Conservation (phyloP, 2,888 invertebrate genomes). For the Neoscelio sp. region DNA sequence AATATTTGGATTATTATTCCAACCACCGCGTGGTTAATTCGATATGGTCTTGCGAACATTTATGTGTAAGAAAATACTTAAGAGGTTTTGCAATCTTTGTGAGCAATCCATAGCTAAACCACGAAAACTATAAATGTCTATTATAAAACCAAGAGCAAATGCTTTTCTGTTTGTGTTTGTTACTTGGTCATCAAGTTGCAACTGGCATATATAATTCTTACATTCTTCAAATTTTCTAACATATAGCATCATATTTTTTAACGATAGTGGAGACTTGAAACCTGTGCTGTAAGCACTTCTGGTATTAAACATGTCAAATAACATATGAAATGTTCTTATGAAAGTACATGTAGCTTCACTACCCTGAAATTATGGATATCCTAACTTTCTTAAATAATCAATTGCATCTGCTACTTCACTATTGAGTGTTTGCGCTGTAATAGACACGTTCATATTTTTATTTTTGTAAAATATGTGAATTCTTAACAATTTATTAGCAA, state of each 20-base stretch:
- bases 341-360: constrained; percentile 66
- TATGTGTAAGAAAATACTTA: constrained; percentile 1
- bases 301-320: constrained; percentile 68
- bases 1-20: constrained; percentile 13
- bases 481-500: constrained; percentile 36
- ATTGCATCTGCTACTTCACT: constrained; percentile 69
- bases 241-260: constrained; percentile 50
- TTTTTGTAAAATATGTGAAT: constrained; percentile 41
- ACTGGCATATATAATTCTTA: constrained; percentile 1
- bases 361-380: constrained; percentile 54
- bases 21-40: constrained; percentile 7
- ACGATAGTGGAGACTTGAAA: constrained; percentile 66
- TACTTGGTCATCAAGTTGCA: background rate
- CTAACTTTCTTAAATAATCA: constrained; percentile 32
- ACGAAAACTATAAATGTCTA: constrained; percentile 3
- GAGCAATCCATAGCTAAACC: constrained; percentile 1
- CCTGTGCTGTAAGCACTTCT: constrained; percentile 64
- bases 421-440: constrained; percentile 70
- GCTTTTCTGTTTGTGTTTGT: background rate
- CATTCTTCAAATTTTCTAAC: background rate
- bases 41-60: constrained; percentile 16
- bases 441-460: constrained; percentile 59
- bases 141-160: constrained; percentile 3
- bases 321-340: constrained; percentile 56
- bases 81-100: background rate